Evolutionary conservation across 2,113 vertebrate genomes (phyloP).

Genomic region (Forbesichthys agassizii): DNA sequence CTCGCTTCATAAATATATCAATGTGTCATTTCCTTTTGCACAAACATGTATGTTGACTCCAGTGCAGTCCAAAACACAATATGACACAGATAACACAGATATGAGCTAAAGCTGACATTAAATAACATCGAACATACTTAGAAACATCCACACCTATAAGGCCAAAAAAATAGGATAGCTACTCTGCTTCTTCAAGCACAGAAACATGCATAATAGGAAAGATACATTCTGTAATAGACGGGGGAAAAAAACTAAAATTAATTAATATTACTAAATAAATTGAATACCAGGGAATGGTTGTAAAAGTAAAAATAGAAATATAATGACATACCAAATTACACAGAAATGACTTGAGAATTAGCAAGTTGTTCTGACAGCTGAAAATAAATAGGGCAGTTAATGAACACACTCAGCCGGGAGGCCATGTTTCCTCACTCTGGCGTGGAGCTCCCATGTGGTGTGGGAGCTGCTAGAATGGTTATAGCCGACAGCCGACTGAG

Average conservation of each 20-base stretch:
- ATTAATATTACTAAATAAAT: slow-evolving; percentile 16
- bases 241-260: slow-evolving; percentile 5
- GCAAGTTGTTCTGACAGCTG: slow-evolving; percentile 69
- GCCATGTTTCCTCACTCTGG: slow-evolving; percentile 45
- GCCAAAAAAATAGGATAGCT: slow-evolving; percentile 24
- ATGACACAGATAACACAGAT: slow-evolving; percentile 38
- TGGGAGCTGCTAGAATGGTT: slow-evolving; percentile 69
- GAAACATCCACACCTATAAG: slow-evolving; percentile 10
- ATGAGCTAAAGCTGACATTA: slow-evolving; percentile 58
- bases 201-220: slow-evolving; percentile 6
- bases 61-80: slow-evolving; percentile 40
- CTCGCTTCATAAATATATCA: slow-evolving; percentile 71
- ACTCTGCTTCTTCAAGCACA: slow-evolving; percentile 23
- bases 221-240: slow-evolving; percentile 37
- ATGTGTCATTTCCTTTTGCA: slow-evolving; percentile 63
- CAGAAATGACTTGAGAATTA: slow-evolving; percentile 59
- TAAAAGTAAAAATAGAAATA: slow-evolving; percentile 27
- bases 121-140: slow-evolving; percentile 53
- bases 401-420: slow-evolving; percentile 68
- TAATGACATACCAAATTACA: slow-evolving; percentile 52
- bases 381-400: slow-evolving; percentile 78
- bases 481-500: slow-evolving; percentile 71
- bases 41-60: slow-evolving; percentile 39
- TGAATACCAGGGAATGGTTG: slow-evolving; percentile 17
- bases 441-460: slow-evolving; percentile 44